phyloP scores from a whole-genome alignment of 1,140 invertebrate genomes.

The Aphidius ervi region DNA sequence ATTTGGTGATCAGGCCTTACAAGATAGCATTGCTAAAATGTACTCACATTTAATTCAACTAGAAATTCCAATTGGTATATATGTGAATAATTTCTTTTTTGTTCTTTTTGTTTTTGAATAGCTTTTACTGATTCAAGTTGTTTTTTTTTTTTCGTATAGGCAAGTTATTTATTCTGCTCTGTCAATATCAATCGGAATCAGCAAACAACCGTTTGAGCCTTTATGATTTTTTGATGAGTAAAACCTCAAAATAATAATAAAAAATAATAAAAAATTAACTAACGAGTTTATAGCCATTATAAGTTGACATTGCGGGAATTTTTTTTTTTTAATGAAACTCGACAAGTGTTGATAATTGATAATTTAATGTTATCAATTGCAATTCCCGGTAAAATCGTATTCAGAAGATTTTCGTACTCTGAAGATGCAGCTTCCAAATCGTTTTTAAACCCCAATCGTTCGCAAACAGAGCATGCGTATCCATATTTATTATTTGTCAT shows the following conservation, averaged over 20 bases:
- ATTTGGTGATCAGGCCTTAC: constrained; percentile 71
- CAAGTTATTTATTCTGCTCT: constrained; percentile 37
- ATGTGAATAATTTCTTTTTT: not conserved
- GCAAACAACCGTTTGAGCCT: constrained; percentile 42
- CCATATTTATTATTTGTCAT: too few relatives aligned
- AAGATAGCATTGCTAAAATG: constrained; percentile 68
- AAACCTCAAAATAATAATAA: constrained; percentile 10
- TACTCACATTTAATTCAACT: constrained; percentile 64
- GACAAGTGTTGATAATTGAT: too few relatives aligned
- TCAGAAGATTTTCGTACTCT: too few relatives aligned
- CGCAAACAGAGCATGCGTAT: too few relatives aligned
- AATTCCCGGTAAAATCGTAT: too few relatives aligned
- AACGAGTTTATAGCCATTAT: constrained; percentile 24
- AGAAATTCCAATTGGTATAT: constrained; percentile 61
- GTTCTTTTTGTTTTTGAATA: not conserved
- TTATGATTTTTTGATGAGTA: constrained; percentile 50
- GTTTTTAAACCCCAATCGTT: too few relatives aligned
- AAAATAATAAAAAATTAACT: too few relatives aligned
- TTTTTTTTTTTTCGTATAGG: constrained; percentile 26
- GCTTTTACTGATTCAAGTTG: constrained; percentile 4
- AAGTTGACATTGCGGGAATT: constrained; percentile 25
- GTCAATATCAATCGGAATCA: constrained; percentile 35
- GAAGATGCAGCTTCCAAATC: too few relatives aligned
- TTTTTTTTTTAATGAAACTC: constrained; percentile 16
- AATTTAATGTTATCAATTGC: too few relatives aligned